Base-by-base conservation (phyloP, 2,797 vertebrate genomes). In the Eremophila alpestris region DNA sequence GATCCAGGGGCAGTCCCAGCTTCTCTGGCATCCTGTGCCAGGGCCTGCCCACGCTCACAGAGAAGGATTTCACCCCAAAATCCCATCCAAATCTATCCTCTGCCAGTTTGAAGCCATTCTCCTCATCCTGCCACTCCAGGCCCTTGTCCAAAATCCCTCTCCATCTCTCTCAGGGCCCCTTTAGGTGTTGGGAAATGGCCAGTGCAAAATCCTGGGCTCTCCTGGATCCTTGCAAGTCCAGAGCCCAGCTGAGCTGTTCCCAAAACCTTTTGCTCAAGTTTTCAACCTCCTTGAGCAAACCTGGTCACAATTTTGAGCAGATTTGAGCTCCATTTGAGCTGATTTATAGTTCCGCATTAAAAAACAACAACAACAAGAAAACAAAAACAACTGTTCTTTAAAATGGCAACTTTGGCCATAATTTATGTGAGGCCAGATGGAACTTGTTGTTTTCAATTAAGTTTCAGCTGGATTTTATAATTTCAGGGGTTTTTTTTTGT, bases 361-460 rank as follows among this genome's bases (percentile, higher is more conserved):
- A 89, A 7, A 64, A 89, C 34, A 95, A 86, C 55, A 94, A 89
- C 64, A 92, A 38, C 38, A 38, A 38, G 38, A 65, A 4, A 67
- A 17, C 59, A 80, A 38, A 16, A 87, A 62, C 58, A 89, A 77
- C 90, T 7, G 22, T 36, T 75, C 48, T 91, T 78, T 55, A 92
- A 95, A 95, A 92, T 23, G 79, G 93, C 75, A 89, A 30, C 40
- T 91, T 71, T 36, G 59, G 41, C 84, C 62, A 22, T 71, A 78
- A 89, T 93, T 92, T 65, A 90, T 76, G 76, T 10, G 55, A 81
- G 65, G 70, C 62, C 89, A 69, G 73, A 93, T 79, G 63, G 76
- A 94, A 92, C 65, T 80, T 24, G 51, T 21, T 93, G 84, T 78
- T 96, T 89, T 59, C 52, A 87, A 94, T 96, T 94, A 94, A 69